These are phyloP conservation scores for Heliconius eleuchia DNA, from an alignment of 1,140 invertebrate species.

Conservation along the genomic window DNA sequence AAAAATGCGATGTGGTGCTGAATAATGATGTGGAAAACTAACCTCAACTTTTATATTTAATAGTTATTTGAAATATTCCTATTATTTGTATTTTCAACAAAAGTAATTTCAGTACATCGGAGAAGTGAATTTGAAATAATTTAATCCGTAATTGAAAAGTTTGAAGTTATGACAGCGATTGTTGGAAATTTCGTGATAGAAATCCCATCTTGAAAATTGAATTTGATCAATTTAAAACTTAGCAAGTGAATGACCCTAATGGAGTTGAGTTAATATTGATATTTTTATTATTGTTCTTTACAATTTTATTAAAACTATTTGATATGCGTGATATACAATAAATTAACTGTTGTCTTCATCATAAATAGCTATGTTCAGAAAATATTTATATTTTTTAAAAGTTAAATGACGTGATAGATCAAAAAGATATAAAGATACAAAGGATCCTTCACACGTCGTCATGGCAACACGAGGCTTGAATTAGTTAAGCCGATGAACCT, in stretches of 20 bases:
- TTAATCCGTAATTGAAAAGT: conserved; percentile 61
- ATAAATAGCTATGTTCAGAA: background rate
- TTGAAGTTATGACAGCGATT: conserved; percentile 35
- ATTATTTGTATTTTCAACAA: too few species aligned
- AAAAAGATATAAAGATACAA: conserved; percentile 45
- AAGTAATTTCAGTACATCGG: too few species aligned
- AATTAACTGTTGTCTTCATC: background rate
- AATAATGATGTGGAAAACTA: too few species aligned
- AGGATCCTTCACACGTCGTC: conserved; percentile 53
- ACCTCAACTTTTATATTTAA: too few species aligned
- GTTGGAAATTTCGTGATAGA: conserved; percentile 29
- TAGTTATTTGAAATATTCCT: too few species aligned
- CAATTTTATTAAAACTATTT: too few species aligned
- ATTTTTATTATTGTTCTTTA: too few species aligned
- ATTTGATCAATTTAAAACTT: background rate
- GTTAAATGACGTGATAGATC: background rate
- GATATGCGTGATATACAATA: background rate
- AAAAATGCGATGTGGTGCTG: too few species aligned
- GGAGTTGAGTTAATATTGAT: background rate
- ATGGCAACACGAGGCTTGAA: conserved; percentile 62
- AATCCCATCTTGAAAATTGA: background rate
- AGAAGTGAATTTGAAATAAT: conserved; percentile 65
- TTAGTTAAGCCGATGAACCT: conserved; percentile 52
- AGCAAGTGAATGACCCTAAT: background rate
- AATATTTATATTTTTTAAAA: background rate